Evolutionary conservation across 2,797 vertebrate genomes (phyloP).

Genomic region (Dallia pectoralis): DNA sequence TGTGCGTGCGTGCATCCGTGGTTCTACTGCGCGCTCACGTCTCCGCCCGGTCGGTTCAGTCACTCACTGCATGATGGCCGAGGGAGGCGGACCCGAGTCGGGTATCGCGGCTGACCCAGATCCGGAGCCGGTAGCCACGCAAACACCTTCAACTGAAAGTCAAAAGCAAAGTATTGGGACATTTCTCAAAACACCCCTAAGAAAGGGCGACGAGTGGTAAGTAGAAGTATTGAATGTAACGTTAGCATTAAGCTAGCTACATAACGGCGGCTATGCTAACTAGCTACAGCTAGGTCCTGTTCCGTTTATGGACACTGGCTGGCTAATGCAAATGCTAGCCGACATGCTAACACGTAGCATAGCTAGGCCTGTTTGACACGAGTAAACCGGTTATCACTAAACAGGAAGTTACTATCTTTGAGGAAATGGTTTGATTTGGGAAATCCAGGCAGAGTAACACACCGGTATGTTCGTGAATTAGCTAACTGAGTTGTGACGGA

Average conservation of each 20-base stretch:
- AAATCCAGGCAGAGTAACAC: background rate
- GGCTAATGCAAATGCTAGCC: constrained; percentile 34
- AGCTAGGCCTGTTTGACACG: constrained; percentile 12
- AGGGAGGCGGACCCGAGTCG: constrained; percentile 85
- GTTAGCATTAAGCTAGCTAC: constrained; percentile 33
- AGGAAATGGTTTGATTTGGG: constrained; percentile 4
- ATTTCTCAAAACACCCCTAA: constrained; percentile 75
- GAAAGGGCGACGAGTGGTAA: constrained; percentile 82
- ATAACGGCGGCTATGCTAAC: constrained; percentile 52
- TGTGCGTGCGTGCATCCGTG: constrained; percentile 47
- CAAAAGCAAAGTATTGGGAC: constrained; percentile 80
- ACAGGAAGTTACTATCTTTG: background rate
- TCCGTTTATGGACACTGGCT: constrained; percentile 21
- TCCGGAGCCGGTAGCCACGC: constrained; percentile 74
- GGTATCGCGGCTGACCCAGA: constrained; percentile 77
- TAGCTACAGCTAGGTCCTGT: constrained; percentile 31
- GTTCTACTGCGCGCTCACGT: constrained; percentile 58
- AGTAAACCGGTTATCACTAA: constrained; percentile 2
- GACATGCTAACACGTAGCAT: constrained; percentile 14
- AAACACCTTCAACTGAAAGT: constrained; percentile 75
- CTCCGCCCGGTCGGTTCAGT: constrained; percentile 72
- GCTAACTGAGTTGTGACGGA: background rate
- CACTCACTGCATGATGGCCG: constrained; percentile 80
- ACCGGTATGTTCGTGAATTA: background rate
- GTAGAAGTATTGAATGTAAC: constrained; percentile 28